Percentiles rank a stretch among this genome's conserved stretches.
Conservation (phyloP, 2,888 invertebrate genomes). For the Antitype chi region DNA sequence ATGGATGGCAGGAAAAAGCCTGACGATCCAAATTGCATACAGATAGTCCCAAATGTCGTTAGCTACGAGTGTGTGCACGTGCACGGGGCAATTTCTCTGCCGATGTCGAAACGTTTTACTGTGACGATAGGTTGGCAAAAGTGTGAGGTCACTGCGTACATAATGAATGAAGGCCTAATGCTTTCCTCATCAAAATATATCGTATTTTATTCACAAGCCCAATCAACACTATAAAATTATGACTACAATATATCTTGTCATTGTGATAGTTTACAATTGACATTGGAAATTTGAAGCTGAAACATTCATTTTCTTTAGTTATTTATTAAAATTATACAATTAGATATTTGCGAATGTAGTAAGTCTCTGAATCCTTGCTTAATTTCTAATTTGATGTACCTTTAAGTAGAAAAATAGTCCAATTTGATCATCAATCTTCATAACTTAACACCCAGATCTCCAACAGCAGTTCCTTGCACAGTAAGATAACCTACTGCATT, state of each 20-base stretch:
- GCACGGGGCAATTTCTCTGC: constrained; percentile 27
- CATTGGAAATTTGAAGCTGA: not conserved
- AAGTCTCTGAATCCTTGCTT: too few species aligned
- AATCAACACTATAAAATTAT: not conserved
- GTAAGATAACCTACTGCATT: not conserved
- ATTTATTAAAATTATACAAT: not conserved
- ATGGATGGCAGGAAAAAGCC: constrained; percentile 50
- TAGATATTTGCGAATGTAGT: too few species aligned
- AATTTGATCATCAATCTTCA: not conserved
- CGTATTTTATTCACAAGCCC: not conserved
- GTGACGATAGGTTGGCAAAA: not conserved
- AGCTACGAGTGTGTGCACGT: not conserved
- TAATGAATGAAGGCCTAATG: not conserved
- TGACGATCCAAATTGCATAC: constrained; percentile 50
- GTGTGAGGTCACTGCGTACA: not conserved
- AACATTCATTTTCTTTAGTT: not conserved
- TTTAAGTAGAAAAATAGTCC: too few species aligned
- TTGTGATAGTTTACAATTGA: not conserved
- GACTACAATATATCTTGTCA: too few species aligned
- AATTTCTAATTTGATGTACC: too few species aligned
- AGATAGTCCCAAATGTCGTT: constrained; percentile 49
- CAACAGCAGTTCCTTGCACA: not conserved
- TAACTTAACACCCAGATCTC: not conserved
- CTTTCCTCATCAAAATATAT: not conserved
- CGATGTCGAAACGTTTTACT: constrained; percentile 19